Evolutionary conservation across 2,888 invertebrate species (phyloP).

Genomic region (Napeogenes sylphis): DNA sequence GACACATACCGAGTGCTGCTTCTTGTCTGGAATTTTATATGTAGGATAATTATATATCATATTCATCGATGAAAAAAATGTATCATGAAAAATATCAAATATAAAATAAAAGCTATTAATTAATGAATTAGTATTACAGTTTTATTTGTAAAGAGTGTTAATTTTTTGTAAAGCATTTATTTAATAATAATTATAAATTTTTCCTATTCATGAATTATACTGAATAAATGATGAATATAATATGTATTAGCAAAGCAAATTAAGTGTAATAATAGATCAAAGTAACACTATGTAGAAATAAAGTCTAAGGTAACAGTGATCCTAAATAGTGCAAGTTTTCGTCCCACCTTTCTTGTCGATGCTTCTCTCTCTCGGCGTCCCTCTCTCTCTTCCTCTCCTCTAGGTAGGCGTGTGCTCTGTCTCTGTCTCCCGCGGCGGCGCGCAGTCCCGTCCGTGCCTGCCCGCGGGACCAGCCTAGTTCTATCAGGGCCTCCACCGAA

Average conservation of each 20-base stretch:
- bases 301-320: neutral
- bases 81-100: too few species aligned
- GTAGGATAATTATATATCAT: neutral
- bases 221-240: too few species aligned
- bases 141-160: too few species aligned
- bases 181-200: too few species aligned
- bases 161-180: too few species aligned
- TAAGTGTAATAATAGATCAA: too few species aligned
- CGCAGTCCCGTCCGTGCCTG: slow-evolving; percentile 84
- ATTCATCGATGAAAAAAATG: neutral
- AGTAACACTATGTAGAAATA: too few species aligned
- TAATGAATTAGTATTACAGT: too few species aligned
- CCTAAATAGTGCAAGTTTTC: neutral
- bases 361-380: slow-evolving; percentile 38
- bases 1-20: slow-evolving; percentile 73
- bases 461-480: slow-evolving; percentile 79
- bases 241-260: too few species aligned
- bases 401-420: slow-evolving; percentile 81
- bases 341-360: slow-evolving; percentile 22
- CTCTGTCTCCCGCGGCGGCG: slow-evolving; percentile 62
- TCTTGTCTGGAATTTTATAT: neutral
- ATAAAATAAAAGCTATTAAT: too few species aligned
- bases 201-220: too few species aligned
- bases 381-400: slow-evolving; percentile 73
- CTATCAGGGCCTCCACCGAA: slow-evolving; percentile 50